Base-by-base conservation (phyloP, 2,113 vertebrate genomes). In the Recurvirostra avosetta region DNA sequence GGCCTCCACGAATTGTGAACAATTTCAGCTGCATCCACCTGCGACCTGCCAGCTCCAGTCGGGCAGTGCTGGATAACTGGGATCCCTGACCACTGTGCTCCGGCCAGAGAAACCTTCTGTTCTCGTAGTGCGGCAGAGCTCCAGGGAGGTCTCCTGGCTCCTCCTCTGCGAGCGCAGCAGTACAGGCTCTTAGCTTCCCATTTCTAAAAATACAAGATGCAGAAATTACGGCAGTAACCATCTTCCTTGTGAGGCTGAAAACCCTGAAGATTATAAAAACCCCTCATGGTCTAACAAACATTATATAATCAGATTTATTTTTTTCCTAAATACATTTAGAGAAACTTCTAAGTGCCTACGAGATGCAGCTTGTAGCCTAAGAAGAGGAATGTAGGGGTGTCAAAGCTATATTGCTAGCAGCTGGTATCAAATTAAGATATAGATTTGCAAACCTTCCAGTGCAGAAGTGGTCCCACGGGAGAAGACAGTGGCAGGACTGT, bases 361-460 rank as follows among this genome's bases (percentile, higher is more conserved):
- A 50, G 93, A 21, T 7, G 61, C 71, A 53, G 52, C 68, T 29
- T 12, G 18, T 11, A 77, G 70, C 29, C 53, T 7, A 1, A 5
- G 67, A 49, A 7, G 9, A 40, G 25, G 30, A 23, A 47, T 12
- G 3, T 3, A 38, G 66, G 13, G 53, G 26, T 66, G 92, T 43
- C 79, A 38, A 8, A 63, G 80, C 79, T 27, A 5, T 4, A 13
- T 12, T 50, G 62, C 75, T 8, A 20, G 85, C 91, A 90, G 93
- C 91, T 72, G 93, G 13, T 6, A 5, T 9, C 82, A n/a, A 59
- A 79, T 58, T 14, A 38, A 92, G 62, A 53, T 21, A 53, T 1
- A 78, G 86, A 89, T 88, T 43, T 80, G 83, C 82, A 91, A 62
- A 78, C n/a, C 86, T 86, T 15, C 38, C 78, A 55, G 85, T 47